Base-by-base conservation (phyloP, 2,888 invertebrate genomes). In the Cephus runcator region DNA sequence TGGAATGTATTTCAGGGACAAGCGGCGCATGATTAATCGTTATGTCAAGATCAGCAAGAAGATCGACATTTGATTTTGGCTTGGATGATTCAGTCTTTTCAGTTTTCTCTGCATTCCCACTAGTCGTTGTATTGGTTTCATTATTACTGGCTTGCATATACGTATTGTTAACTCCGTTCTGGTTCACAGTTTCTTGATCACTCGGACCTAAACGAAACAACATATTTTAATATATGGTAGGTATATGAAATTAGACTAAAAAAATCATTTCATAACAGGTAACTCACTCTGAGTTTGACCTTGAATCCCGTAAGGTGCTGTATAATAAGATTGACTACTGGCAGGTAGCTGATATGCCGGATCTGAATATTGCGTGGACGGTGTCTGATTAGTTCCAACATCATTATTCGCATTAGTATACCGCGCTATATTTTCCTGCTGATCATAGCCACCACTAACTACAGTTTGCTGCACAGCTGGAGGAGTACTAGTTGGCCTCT, bases 1-100 rank as follows among this genome's bases (percentile, higher is more conserved):
- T 77, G 73, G 87, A 79, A 75, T 85, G 93, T 79, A 93, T 93
- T 85, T 93, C 92, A 0, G 96, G 96, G 85, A 93, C 93, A 69
- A 96, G 90, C 3, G 96, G 95, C 73, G 93, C 93, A 84, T 95
- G 94, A 86, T 93, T 94, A 23, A 95, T 93, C 15, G 94, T 93
- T 83, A 96, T 95, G 89, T 97, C 96, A 73, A 97, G 93, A 75
- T 95, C 97, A 0, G 96, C 95, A 11, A 97, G 90, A 56, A 97
- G 92, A 92, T 97, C 97, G 75, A 96, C 93, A 77, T 95, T 94
- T 11, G 93, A 93, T 74, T 87, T 87, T 4, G 77, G 76, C 69
- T 85, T 85, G 0, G 79, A 34, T 1, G 82, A 79, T 35, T 87
- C 76, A 77, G 84, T 73, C 76, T 79, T 73, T 34, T 81, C 68